Percentiles rank a stretch among this genome's conserved stretches.
Conservation (phyloP, 2,797 vertebrate genomes). For the Eupleurogrammus muticus region DNA sequence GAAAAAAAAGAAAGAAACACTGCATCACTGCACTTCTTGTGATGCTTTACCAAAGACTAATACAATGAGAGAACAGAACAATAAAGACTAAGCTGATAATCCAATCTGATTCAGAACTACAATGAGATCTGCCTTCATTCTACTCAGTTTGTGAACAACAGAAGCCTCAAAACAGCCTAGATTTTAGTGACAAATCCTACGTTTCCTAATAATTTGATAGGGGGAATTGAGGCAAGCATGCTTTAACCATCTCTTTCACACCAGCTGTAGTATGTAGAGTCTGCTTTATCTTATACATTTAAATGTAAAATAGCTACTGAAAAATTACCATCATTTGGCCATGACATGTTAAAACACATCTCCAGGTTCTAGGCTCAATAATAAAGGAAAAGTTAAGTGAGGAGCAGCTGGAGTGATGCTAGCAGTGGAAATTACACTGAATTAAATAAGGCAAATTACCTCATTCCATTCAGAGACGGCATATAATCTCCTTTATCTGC, state of each 20-base stretch:
- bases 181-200: conserved; percentile 48
- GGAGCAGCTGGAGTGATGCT: conserved; percentile 25
- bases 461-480: conserved; percentile 68
- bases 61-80: conserved; percentile 53
- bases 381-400: conserved; percentile 19
- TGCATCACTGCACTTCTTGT: conserved; percentile 40
- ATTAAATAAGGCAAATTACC: conserved; percentile 64
- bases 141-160: conserved; percentile 41
- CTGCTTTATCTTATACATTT: conserved; percentile 1
- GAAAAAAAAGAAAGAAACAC: conserved; percentile 7
- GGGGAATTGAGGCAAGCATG: conserved; percentile 16
- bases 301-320: neutral
- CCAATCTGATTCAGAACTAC: conserved; percentile 70
- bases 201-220: conserved; percentile 28
- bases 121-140: conserved; percentile 58
- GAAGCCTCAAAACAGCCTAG: conserved; percentile 32
- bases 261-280: neutral
- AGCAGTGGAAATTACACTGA: conserved; percentile 53
- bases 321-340: neutral
- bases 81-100: conserved; percentile 70
- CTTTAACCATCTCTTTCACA: conserved; percentile 11
- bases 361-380: conserved; percentile 5
- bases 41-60: conserved; percentile 37
- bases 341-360: neutral
- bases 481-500: conserved; percentile 75